Evolutionary conservation across 1,140 invertebrate species (phyloP).

Genomic region (Diuraphis noxia): DNA sequence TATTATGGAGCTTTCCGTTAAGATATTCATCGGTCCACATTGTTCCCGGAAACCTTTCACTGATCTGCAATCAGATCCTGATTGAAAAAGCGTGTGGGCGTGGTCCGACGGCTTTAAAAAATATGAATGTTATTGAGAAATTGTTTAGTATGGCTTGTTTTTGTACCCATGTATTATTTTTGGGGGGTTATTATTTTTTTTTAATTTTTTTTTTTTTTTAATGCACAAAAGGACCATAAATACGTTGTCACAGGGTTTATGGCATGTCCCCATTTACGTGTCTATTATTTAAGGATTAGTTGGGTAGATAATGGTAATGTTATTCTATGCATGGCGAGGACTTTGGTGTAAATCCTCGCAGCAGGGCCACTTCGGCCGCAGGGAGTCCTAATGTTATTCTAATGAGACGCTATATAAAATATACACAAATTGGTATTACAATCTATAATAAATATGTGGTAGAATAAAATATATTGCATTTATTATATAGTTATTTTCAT

Average conservation of each 20-base stretch:
- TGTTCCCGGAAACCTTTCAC: slow-evolving; percentile 52
- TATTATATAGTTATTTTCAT: background rate
- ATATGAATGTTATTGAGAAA: slow-evolving; percentile 50
- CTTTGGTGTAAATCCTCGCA: slow-evolving; percentile 53
- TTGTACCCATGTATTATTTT: slow-evolving; percentile 48
- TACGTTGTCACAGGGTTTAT: slow-evolving; percentile 53
- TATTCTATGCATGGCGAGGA: slow-evolving; percentile 47
- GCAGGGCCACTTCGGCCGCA: slow-evolving; percentile 36
- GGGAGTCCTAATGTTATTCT: slow-evolving; percentile 54
- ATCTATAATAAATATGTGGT: slow-evolving; percentile 31
- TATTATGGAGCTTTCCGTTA: slow-evolving; percentile 50
- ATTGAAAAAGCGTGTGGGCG: slow-evolving; percentile 52
- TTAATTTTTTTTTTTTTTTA: slow-evolving; percentile 12
- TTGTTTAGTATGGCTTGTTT: slow-evolving; percentile 41
- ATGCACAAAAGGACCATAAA: slow-evolving; percentile 43
- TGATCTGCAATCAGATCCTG: slow-evolving; percentile 52
- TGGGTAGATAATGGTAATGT: slow-evolving; percentile 52
- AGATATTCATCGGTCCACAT: slow-evolving; percentile 53
- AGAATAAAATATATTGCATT: slow-evolving; percentile 6
- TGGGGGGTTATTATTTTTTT: slow-evolving; percentile 43
- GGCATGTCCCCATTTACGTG: slow-evolving; percentile 45
- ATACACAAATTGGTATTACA: slow-evolving; percentile 46
- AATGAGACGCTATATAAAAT: slow-evolving; percentile 46
- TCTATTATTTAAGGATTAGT: slow-evolving; percentile 54
- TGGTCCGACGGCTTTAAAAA: slow-evolving; percentile 48